A percentile compares a stretch with the other conserved stretches of the same genome.
Conservation (phyloP, 2,113 vertebrate genomes). For the Stigmatopora argus region DNA sequence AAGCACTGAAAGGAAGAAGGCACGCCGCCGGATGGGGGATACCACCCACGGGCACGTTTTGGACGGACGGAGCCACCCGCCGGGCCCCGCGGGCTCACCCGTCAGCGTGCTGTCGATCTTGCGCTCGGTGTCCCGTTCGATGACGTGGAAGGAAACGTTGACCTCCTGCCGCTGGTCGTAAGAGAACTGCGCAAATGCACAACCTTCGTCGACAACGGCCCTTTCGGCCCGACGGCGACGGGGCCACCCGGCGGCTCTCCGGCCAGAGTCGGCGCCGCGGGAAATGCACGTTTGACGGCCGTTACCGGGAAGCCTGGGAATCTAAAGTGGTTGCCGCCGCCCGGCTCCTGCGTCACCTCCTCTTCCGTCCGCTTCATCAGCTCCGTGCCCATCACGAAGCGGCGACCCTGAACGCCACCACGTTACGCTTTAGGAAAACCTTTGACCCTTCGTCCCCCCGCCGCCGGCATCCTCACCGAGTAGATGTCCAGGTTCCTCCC, state of each 20-base stretch:
- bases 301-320: slow-evolving; percentile 67
- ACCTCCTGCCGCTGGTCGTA: slow-evolving; percentile 79
- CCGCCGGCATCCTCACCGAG: slow-evolving; percentile 44
- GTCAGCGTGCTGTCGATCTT: slow-evolving; percentile 89
- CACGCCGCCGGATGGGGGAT: too few relatives aligned
- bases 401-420: slow-evolving; percentile 33
- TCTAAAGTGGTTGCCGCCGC: slow-evolving; percentile 36
- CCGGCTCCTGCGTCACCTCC: slow-evolving; percentile 13
- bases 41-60: too few relatives aligned
- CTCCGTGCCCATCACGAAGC: slow-evolving; percentile 66
- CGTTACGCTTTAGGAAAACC: neutral
- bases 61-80: too few relatives aligned
- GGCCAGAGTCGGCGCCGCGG: too few relatives aligned
- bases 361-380: slow-evolving; percentile 64
- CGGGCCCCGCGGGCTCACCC: slow-evolving; percentile 65
- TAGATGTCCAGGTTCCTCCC: slow-evolving; percentile 79
- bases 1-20: slow-evolving; percentile 68
- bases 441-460: neutral
- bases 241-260: too few relatives aligned
- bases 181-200: slow-evolving; percentile 70
- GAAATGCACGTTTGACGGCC: too few relatives aligned
- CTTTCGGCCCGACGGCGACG: neutral
- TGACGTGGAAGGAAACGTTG: slow-evolving; percentile 80
- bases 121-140: slow-evolving; percentile 64
- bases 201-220: too few relatives aligned